phyloP scores from a whole-genome alignment of 2,113 vertebrate genomes.

The Bubo bubo region DNA sequence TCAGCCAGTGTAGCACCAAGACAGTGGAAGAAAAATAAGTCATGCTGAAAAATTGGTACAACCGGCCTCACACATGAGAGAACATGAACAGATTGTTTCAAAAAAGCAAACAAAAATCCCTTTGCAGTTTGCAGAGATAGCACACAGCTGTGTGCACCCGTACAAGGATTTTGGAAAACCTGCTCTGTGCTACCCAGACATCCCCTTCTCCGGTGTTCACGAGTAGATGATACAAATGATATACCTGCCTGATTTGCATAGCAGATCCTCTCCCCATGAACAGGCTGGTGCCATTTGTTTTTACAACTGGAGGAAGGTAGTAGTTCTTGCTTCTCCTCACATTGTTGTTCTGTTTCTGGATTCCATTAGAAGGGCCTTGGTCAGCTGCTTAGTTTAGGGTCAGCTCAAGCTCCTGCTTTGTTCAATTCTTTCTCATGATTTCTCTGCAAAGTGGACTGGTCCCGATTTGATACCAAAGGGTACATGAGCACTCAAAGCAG shows the following conservation, averaged over 20 bases:
- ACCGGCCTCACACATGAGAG: not conserved
- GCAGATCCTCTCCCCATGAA: not conserved
- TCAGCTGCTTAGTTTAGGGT: not conserved
- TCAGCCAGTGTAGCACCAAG: not conserved
- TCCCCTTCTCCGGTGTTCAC: not conserved
- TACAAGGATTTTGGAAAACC: not conserved
- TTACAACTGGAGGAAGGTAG: not conserved
- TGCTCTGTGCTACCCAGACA: not conserved
- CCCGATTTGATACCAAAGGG: not conserved
- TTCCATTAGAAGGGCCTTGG: not conserved
- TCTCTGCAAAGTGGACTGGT: not conserved
- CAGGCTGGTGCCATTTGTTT: not conserved
- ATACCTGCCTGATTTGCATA: fast-evolving
- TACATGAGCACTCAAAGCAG: not conserved
- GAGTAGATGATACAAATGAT: not conserved
- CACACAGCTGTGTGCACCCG: not conserved
- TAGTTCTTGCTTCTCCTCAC: not conserved
- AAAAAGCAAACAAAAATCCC: not conserved
- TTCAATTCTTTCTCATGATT: not conserved
- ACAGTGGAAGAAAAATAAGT: not conserved
- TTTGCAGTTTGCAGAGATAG: not conserved
- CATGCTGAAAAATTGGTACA: constrained; percentile 36
- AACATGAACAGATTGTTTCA: not conserved
- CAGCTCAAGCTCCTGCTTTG: not conserved
- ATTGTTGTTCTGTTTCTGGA: not conserved